Evolutionary conservation across 2,888 invertebrate genomes (phyloP), one percentile per base, ranked within the genome.

Genomic region (Thymelicus lineola): DNA sequence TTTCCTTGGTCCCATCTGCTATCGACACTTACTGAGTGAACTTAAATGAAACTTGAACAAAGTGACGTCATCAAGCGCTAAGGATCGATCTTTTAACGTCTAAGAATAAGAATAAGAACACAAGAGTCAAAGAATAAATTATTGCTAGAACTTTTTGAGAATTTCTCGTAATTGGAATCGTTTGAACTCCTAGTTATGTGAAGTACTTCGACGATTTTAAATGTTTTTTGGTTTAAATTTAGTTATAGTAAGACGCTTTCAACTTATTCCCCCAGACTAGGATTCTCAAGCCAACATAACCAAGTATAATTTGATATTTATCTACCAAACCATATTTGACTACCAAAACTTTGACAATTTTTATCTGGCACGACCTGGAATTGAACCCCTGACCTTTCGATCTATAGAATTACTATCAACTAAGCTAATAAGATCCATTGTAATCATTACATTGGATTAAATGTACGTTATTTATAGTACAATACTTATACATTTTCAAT

Each of bases 1-100:
- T 62, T 62, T 62, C 10, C 35, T 15, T n/a, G 9, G 46, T 35
- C 50, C 35, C 62, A 48, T 62, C 62, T 62, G 62, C 50, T 10
- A 62, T 62, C 62, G 62, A 62, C 62, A 62, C 36, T 58, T 15
- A 7, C 55, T 14, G 35, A 58, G 35, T 35, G 38, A 58, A 58
- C 58, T 38, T 58, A 38, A 58, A 58, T 58, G 58, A 38, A 58
- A 58, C 55, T 55, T 35, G 12, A 55, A n/a, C 6, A 17, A 55
- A 55, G 28, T 55, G 28, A 28, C 55, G 55, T 14, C 28, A 35
- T 53, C 53, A 17, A 20, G 55, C 15, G n/a, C 53, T 53, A 20
- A 53, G 12, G 50, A 53, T 53, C 53, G 17, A 20, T 28, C 20
- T 53, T 53, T 48, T 20, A 20, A 3, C 20, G 20, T 53, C 20